Evolutionary conservation across 2,113 vertebrate genomes (phyloP).

Genomic region (Gracilinanus agilis): DNA sequence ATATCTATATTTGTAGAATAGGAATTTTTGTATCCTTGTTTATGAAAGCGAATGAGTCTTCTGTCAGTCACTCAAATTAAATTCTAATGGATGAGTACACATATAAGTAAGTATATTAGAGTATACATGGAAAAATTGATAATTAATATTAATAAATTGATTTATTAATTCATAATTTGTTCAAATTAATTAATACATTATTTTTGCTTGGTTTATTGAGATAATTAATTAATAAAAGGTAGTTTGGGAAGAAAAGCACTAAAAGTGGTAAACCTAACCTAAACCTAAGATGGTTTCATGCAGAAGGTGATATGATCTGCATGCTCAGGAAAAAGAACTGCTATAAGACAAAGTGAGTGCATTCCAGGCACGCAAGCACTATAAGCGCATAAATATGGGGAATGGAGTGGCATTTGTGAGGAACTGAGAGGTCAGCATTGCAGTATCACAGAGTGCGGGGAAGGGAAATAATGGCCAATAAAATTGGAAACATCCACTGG

Average conservation of each 20-base stretch:
- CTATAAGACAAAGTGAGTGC: neutral
- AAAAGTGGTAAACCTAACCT: neutral
- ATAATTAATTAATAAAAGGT: neutral
- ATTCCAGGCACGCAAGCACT: neutral
- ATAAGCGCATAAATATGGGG: neutral
- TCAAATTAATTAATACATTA: too few relatives aligned
- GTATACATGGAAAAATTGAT: too few relatives aligned
- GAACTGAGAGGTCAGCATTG: neutral
- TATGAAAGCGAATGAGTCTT: neutral
- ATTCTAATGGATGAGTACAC: neutral
- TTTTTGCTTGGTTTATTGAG: too few relatives aligned
- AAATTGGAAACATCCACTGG: neutral
- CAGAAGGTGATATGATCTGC: neutral
- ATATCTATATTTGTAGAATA: neutral
- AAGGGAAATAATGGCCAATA: neutral
- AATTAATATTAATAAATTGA: too few relatives aligned
- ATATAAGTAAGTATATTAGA: neutral
- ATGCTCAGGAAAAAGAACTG: neutral
- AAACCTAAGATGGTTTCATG: neutral
- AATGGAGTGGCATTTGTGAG: neutral
- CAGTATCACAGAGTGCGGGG: neutral
- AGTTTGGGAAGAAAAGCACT: neutral
- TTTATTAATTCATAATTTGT: too few relatives aligned
- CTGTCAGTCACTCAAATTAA: neutral
- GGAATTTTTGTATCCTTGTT: neutral